These are phyloP conservation scores for Branchellion lobata DNA, from an alignment of 2,888 invertebrate genomes.

Conservation along the genomic window DNA sequence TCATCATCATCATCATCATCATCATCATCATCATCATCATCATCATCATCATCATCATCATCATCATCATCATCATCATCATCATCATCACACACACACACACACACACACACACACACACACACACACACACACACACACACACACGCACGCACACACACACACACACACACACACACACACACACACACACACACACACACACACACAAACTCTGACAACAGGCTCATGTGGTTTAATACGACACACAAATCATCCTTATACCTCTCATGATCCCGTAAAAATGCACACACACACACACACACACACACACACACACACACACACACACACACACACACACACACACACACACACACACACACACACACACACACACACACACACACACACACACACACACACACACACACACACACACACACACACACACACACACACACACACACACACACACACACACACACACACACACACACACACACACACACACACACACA, in stretches of 20 bases:
- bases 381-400: constrained; percentile 11
- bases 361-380: constrained; percentile 23
- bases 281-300: constrained; percentile 39
- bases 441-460: constrained; percentile 25
- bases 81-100: constrained; percentile 14
- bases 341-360: constrained; percentile 10
- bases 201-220: too few relatives aligned
- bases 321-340: constrained; percentile 15
- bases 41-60: constrained; percentile 25
- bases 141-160: constrained; percentile 39
- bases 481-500: not conserved
- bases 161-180: constrained; percentile 44
- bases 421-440: constrained; percentile 8
- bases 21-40: constrained; percentile 28
- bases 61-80: constrained; percentile 26
- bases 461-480: constrained; percentile 12
- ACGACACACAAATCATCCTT: too few relatives aligned
- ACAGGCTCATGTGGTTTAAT: too few relatives aligned
- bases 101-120: constrained; percentile 46
- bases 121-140: constrained; percentile 45
- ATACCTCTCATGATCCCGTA: too few relatives aligned
- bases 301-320: constrained; percentile 18
- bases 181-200: constrained; percentile 42
- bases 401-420: not conserved
- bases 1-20: constrained; percentile 18